Evolutionary conservation across 2,797 vertebrate genomes (phyloP), one percentile per base, ranked within the genome.

Genomic region (Muscicapa comitata): DNA sequence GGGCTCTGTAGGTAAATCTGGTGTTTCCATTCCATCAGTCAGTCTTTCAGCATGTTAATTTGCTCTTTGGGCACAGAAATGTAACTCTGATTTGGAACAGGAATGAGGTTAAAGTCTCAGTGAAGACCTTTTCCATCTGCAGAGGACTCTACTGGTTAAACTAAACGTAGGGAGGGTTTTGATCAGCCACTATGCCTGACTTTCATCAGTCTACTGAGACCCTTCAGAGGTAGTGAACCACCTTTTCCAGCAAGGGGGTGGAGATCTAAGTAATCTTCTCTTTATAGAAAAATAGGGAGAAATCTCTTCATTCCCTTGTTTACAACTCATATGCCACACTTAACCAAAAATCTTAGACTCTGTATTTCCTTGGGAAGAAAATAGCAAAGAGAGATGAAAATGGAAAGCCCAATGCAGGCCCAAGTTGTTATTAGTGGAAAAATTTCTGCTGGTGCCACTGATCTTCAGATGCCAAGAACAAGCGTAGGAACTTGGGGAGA

Each of bases 51-150:
- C 14, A 31, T 45, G 45, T 40, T 87, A 78, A 81, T 87, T 74
- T 77, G 37, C 13, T 65, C 11, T 72, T 65, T 35, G 57, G 86
- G 58, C 61, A 91, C 61, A 86, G 29, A 74, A 68, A 77, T 73
- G 88, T 93, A 93, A 85, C 93, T 74, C 67, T 40, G 28, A 65
- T 67, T 71, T 67, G 38, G 47, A 74, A 28, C n/a, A 54, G 53
- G 38, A 74, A 88, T 29, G 33, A 71, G 12, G 24, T 26, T 63
- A 9, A 84, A 71, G 23, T 31, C n/a, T 74, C 40, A 59, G 29
- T 26, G 28, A 86, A 84, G 61, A 62, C 13, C 14, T 17, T 10
- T 3, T 63, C 3, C 7, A 65, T 16, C 23, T 90, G 71, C 23
- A 35, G 43, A 75, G 17, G 17, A 50, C 28, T n/a, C 24, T 10